These are phyloP conservation scores for Brachyistius frenatus DNA, from an alignment of 2,113 vertebrate species.

Conservation along the genomic window DNA sequence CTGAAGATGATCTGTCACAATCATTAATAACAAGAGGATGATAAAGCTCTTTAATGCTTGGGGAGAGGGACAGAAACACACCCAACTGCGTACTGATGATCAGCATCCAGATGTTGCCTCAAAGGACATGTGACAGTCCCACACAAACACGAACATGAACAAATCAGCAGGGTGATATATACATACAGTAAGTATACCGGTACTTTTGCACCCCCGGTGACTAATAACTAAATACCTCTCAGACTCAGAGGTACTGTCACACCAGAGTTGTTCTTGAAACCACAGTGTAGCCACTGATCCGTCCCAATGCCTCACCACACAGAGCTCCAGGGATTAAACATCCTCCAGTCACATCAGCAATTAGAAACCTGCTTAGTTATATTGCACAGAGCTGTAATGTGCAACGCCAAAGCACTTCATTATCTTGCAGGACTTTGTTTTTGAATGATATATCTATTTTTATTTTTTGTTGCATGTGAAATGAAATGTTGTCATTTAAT, in stretches of 20 bases:
- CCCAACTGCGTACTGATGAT: constrained; percentile 35
- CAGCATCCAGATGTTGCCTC: constrained; percentile 46
- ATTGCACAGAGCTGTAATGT: constrained; percentile 27
- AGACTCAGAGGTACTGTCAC: constrained; percentile 48
- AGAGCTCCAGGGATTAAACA: constrained; percentile 44
- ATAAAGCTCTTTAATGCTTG: constrained; percentile 33
- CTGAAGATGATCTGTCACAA: constrained; percentile 28
- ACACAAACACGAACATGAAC: background rate
- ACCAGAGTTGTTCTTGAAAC: constrained; percentile 45
- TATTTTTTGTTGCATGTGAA: background rate
- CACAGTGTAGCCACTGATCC: constrained; percentile 57
- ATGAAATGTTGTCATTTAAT: background rate
- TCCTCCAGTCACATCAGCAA: constrained; percentile 54
- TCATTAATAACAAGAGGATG: constrained; percentile 36
- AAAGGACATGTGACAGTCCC: constrained; percentile 17
- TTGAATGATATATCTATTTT: background rate
- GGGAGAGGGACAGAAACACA: constrained; percentile 32
- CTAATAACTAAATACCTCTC: constrained; percentile 43
- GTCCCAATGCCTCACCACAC: constrained; percentile 38
- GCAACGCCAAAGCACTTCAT: constrained; percentile 1
- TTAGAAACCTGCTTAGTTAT: constrained; percentile 46
- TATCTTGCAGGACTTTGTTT: background rate
- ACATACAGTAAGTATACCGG: background rate
- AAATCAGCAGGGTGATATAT: background rate
- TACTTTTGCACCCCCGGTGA: constrained; percentile 5